These are phyloP conservation scores for Turnix velox DNA, from an alignment of 2,113 vertebrate genomes.

Conservation along the genomic window DNA sequence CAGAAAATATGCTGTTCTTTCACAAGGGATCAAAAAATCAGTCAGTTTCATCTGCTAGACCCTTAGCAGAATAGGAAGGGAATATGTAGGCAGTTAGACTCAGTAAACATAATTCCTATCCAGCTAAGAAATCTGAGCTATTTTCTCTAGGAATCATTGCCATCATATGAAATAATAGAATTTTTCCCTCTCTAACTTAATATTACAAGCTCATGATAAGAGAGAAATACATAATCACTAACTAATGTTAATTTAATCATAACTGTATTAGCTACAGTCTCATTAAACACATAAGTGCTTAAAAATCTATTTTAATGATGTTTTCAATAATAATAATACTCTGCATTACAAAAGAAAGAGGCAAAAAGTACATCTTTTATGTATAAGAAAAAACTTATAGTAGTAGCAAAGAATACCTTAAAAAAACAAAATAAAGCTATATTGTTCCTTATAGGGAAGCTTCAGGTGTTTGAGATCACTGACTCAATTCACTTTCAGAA, in stretches of 20 bases:
- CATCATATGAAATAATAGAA: not conserved
- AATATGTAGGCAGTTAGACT: not conserved
- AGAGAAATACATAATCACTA: not conserved
- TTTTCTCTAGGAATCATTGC: not conserved
- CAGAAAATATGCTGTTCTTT: not conserved
- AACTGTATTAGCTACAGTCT: not conserved
- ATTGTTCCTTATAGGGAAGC: conserved; percentile 46
- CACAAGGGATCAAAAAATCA: not conserved
- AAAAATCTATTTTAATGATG: conserved; percentile 76
- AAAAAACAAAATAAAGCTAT: conserved; percentile 67
- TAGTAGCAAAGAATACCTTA: conserved; percentile 49
- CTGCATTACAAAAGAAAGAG: conserved; percentile 73
- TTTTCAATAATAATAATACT: conserved; percentile 69
- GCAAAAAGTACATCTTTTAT: conserved; percentile 53
- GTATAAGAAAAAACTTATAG: conserved; percentile 63
- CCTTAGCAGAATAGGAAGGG: not conserved
- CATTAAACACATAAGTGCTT: conserved; percentile 33
- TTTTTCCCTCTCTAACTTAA: not conserved
- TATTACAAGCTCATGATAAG: not conserved
- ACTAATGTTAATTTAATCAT: not conserved
- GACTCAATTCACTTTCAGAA: conserved; percentile 26
- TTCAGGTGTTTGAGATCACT: not conserved
- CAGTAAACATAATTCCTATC: not conserved
- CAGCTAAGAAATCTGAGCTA: not conserved
- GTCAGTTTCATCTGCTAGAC: not conserved